Conservation (phyloP, 2,113 vertebrate species). For the Tupaia tana region DNA sequence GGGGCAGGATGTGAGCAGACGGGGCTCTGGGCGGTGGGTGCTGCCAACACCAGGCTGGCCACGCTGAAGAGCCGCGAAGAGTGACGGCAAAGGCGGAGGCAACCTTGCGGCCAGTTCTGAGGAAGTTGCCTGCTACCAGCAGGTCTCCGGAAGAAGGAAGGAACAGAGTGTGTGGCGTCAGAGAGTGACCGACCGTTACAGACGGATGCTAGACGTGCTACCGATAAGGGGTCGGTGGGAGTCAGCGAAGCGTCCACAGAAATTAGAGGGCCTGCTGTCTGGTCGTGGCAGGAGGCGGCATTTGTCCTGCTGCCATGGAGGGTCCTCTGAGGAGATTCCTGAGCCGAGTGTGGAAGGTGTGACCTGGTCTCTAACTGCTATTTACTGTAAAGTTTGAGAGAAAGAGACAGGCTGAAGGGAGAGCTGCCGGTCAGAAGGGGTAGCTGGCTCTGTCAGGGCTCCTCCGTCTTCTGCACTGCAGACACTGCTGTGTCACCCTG, state of each 20-base stretch:
- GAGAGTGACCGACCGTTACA: no score
- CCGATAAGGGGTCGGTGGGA: no score
- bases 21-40: neutral
- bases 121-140: neutral
- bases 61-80: no score
- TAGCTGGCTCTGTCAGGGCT: no score
- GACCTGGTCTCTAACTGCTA: neutral
- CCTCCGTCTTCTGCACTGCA: neutral
- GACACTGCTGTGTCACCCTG: neutral
- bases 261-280: no score
- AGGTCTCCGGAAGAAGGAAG: neutral
- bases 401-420: neutral
- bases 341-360: neutral
- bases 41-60: no score
- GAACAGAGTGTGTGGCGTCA: no score
- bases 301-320: no score
- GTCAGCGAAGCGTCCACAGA: no score
- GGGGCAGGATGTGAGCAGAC: no score
- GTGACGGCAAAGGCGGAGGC: neutral
- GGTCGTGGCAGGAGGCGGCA: no score
- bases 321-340: neutral
- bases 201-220: no score
- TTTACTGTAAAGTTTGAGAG: neutral
- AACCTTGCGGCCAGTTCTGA: neutral
- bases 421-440: neutral